phyloP scores from a whole-genome alignment of 2,888 invertebrate genomes.

The Caenorhabditis sp. region DNA sequence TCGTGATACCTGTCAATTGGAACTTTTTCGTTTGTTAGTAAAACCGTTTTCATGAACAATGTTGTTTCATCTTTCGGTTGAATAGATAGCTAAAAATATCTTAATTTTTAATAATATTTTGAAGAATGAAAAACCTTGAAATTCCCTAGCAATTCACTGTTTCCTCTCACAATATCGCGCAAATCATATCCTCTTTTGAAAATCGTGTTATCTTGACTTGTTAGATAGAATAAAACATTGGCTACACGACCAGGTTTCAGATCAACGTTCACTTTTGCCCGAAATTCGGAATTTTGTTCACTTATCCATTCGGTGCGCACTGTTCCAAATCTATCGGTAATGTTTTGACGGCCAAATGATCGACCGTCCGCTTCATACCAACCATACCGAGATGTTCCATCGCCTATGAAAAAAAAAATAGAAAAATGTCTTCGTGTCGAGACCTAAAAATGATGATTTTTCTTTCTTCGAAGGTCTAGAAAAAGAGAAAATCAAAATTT shows the following conservation, averaged over 20 bases:
- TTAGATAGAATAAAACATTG: slow-evolving; percentile 48
- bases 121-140: too few species aligned
- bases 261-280: slow-evolving; percentile 27
- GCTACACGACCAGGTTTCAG: slow-evolving; percentile 27
- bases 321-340: slow-evolving; percentile 29
- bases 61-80: slow-evolving; percentile 10
- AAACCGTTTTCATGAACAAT: slow-evolving; percentile 10
- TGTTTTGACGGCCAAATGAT: slow-evolving; percentile 85
- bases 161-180: slow-evolving; percentile 14
- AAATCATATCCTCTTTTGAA: slow-evolving; percentile 17
- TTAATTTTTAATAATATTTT: too few species aligned
- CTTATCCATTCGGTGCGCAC: slow-evolving; percentile 48
- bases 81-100: slow-evolving; percentile 3
- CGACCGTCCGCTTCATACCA: slow-evolving; percentile 93
- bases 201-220: slow-evolving; percentile 14
- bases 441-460: too few species aligned
- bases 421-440: too few species aligned
- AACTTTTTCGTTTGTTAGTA: slow-evolving; percentile 34
- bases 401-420: slow-evolving; percentile 74
- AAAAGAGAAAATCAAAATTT: too few species aligned
- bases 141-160: slow-evolving; percentile 14
- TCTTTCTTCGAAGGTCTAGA: too few species aligned
- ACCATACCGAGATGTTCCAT: slow-evolving; percentile 82
- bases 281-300: slow-evolving; percentile 29
- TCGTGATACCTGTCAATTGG: slow-evolving; percentile 33